A percentile compares a stretch with the other conserved stretches of the same genome.
These are phyloP conservation scores for Venustaconcha ellipsiformis DNA, from an alignment of 1,140 invertebrate genomes.

Conservation along the genomic window DNA sequence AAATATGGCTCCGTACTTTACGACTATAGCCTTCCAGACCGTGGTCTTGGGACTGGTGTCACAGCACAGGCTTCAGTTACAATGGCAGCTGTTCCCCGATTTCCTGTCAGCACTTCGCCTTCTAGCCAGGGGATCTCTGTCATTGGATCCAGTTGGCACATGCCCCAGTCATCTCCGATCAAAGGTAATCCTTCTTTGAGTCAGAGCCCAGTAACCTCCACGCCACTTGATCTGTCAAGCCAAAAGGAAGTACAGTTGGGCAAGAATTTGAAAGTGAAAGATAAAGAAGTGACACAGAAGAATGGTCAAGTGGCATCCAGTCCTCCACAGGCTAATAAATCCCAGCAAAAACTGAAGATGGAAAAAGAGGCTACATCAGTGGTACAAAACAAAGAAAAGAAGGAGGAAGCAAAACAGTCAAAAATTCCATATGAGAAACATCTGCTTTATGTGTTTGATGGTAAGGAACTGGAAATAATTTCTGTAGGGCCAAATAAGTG, in stretches of 20 bases:
- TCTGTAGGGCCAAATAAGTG: slow-evolving; percentile 62
- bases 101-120: slow-evolving; percentile 18
- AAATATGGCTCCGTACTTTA: slow-evolving; percentile 45
- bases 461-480: slow-evolving; percentile 63
- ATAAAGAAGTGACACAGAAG: too few species aligned
- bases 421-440: slow-evolving; percentile 56
- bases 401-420: slow-evolving; percentile 6
- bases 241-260: too few species aligned
- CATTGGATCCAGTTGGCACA: slow-evolving; percentile 20
- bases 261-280: too few species aligned
- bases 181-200: not conserved
- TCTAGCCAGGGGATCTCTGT: slow-evolving; percentile 9
- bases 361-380: not conserved
- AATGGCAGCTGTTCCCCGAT: slow-evolving; percentile 27
- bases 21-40: slow-evolving; percentile 61
- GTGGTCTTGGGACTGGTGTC: slow-evolving; percentile 46
- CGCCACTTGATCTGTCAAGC: too few species aligned
- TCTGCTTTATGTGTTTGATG: slow-evolving; percentile 56
- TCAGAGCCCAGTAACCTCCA: slow-evolving; percentile 3
- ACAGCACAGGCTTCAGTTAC: slow-evolving; percentile 11
- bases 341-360: too few species aligned
- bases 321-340: too few species aligned
- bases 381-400: slow-evolving; percentile 12
- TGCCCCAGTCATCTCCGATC: slow-evolving; percentile 32
- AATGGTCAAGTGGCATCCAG: too few species aligned